These are phyloP conservation scores for Hydrozoanthus gracilis DNA, from an alignment of 92 coral and sea anemone species.

Conservation along the genomic window DNA sequence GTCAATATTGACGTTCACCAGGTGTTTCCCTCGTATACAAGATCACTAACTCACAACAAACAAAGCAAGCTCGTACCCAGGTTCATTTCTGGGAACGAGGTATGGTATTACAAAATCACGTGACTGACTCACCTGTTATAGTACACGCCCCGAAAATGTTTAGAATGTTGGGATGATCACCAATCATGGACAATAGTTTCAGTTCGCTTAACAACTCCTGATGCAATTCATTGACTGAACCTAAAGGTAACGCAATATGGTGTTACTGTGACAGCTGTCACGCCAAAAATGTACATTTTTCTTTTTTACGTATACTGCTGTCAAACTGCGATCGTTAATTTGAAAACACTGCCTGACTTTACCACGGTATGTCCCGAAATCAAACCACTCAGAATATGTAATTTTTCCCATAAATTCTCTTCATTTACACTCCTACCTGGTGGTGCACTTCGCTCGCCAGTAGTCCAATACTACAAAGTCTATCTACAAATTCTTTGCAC, in stretches of 20 bases:
- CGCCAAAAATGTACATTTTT: neutral
- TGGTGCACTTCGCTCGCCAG: neutral
- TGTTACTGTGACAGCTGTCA: neutral
- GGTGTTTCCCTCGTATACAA: too few relatives aligned
- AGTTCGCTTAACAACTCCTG: slow-evolving; percentile 60
- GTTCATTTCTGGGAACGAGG: too few relatives aligned
- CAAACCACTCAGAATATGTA: too few relatives aligned
- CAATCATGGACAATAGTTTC: slow-evolving; percentile 61
- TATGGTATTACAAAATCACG: neutral
- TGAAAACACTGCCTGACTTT: neutral
- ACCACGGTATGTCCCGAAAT: neutral
- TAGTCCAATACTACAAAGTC: neutral
- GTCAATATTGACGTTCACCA: too few relatives aligned
- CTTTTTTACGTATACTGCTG: neutral
- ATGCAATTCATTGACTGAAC: slow-evolving; percentile 25
- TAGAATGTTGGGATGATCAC: slow-evolving; percentile 75
- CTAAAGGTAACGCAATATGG: neutral
- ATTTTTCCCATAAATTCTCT: neutral
- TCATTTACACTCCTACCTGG: neutral
- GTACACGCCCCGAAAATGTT: slow-evolving; percentile 80
- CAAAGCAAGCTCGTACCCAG: too few relatives aligned
- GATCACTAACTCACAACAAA: too few relatives aligned
- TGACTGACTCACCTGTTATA: slow-evolving; percentile 52
- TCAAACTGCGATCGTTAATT: too few relatives aligned
- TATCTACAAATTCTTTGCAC: neutral